Conservation (phyloP, 2,797 vertebrate species). For the Protosalanx chinensis region DNA sequence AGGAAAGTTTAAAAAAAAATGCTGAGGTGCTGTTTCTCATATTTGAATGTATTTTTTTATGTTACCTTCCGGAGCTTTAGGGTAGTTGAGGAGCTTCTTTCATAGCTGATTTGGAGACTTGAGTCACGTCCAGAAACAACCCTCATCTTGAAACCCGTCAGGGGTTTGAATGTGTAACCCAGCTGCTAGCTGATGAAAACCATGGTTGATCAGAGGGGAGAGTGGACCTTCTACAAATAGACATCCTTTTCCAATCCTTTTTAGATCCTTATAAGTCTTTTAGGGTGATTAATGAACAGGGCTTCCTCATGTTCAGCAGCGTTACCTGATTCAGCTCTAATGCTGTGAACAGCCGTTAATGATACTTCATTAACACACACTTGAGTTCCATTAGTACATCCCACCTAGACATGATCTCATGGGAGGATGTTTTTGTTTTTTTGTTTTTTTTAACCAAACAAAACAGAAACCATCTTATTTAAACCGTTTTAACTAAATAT, state of each 20-base stretch:
- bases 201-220: neutral
- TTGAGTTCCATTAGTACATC: neutral
- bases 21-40: too few species aligned
- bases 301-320: neutral
- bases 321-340: too few species aligned
- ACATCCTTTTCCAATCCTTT: neutral
- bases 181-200: neutral
- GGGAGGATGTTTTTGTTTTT: too few species aligned
- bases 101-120: neutral
- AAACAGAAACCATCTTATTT: conserved; percentile 7
- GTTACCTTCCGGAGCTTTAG: neutral
- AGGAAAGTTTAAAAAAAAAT: too few species aligned
- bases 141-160: neutral
- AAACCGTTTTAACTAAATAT: conserved; percentile 20
- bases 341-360: neutral
- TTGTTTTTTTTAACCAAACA: conserved; percentile 25
- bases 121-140: neutral
- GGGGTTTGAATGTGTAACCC: neutral
- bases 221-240: neutral
- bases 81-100: neutral
- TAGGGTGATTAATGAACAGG: neutral
- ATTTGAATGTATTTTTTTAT: too few species aligned
- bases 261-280: neutral
- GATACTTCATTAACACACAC: neutral
- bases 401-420: neutral